phyloP scores from a whole-genome alignment of 2,113 vertebrate genomes.

The Pygathrix nemaeus region DNA sequence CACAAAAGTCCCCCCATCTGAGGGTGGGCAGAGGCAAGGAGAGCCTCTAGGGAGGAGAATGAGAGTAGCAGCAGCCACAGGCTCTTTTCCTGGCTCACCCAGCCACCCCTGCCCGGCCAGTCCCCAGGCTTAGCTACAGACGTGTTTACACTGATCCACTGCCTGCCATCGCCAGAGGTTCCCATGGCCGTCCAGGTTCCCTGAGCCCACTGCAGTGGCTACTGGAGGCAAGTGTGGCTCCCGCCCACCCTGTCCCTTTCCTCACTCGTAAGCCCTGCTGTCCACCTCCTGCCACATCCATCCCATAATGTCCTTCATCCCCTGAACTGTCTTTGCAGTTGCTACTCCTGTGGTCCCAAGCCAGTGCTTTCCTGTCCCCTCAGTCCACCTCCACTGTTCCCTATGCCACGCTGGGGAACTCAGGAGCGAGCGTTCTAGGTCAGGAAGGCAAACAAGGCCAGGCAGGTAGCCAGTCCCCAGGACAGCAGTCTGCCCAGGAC shows the following conservation, averaged over 20 bases:
- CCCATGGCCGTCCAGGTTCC: not conserved
- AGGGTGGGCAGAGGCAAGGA: not conserved
- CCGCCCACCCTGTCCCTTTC: accelerated
- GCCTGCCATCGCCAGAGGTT: not conserved
- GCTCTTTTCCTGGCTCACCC: not conserved
- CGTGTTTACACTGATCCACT: not conserved
- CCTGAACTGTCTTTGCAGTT: not conserved
- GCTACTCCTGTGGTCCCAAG: not conserved
- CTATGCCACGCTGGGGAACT: not conserved
- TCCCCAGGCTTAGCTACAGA: not conserved
- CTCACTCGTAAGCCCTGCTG: not conserved
- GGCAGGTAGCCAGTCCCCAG: not conserved
- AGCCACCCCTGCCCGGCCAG: not conserved
- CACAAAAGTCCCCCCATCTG: not conserved
- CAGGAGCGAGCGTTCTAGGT: not conserved
- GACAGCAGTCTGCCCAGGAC: not conserved
- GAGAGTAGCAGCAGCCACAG: not conserved
- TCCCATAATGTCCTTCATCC: not conserved
- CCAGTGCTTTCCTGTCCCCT: not conserved
- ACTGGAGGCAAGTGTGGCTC: not conserved
- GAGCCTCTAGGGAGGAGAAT: not conserved
- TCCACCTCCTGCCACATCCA: not conserved
- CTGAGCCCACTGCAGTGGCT: not conserved
- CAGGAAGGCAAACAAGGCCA: not conserved
- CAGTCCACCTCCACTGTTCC: too few species aligned